Conservation (phyloP, 1,140 invertebrate species). For the Drosophila repleta region DNA sequence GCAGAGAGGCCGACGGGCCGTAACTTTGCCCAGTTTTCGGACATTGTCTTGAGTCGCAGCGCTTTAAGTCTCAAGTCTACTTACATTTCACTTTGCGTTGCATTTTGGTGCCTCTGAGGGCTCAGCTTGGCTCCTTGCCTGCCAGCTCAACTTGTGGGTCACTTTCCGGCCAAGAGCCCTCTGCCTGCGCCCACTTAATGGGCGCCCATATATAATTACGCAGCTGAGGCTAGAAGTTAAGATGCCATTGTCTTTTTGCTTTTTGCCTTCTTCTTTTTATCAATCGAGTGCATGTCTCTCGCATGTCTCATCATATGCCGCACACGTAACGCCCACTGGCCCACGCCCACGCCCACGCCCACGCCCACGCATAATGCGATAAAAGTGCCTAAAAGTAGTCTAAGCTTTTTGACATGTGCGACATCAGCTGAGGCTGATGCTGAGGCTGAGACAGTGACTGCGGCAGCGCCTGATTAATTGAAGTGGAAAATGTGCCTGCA, state of each 20-base stretch:
- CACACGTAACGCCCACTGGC: conserved; percentile 25
- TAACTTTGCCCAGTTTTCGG: neutral
- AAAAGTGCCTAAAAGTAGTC: conserved; percentile 58
- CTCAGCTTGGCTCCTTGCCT: conserved; percentile 17
- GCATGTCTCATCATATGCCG: conserved; percentile 19
- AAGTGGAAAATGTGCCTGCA: conserved; percentile 62
- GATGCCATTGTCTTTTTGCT: conserved; percentile 46
- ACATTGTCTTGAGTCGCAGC: conserved; percentile 28
- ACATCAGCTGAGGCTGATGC: conserved; percentile 29
- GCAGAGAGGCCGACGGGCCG: neutral
- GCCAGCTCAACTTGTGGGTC: conserved; percentile 54
- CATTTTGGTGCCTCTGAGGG: conserved; percentile 39
- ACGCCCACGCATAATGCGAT: conserved; percentile 51
- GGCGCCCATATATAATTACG: conserved; percentile 58
- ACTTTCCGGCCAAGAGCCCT: conserved; percentile 27
- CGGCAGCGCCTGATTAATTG: conserved; percentile 59
- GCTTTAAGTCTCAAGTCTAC: conserved; percentile 58
- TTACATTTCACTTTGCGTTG: conserved; percentile 65
- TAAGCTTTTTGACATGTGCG: conserved; percentile 58
- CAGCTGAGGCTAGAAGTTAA: neutral
- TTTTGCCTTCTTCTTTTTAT: conserved; percentile 23
- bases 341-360: neutral
- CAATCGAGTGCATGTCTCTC: conserved; percentile 21
- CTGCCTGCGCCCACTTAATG: conserved; percentile 13
- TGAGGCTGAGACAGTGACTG: neutral